Evolutionary conservation across 2,888 invertebrate genomes (phyloP), one percentile per base, ranked within the genome.

Genomic region (Clitarchus hookeri): DNA sequence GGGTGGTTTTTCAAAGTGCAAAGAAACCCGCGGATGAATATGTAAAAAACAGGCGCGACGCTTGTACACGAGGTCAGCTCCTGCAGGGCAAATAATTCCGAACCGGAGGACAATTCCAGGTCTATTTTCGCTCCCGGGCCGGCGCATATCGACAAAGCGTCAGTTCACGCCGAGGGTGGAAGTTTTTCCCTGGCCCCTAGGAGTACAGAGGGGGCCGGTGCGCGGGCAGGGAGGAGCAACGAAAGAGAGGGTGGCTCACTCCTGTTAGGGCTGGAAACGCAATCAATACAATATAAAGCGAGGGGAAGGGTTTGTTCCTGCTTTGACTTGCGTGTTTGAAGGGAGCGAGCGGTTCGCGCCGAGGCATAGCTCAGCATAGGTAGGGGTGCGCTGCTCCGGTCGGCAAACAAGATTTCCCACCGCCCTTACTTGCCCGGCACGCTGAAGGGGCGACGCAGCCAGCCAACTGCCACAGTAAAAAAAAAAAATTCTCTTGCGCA

Each of bases 241-340:
- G 80, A 83, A 85, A 79, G 83, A 83, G 54, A 83, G 65, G 83
- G 44, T 54, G 83, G 83, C 19, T 48, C 78, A 16, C 85, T 79
- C 79, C 23, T 78, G 19, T 77, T 44, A 48, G 77, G 65, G 65
- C 65, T 65, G 65, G 65, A 23, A 65, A 36, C 44, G 85, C 85
- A 85, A 85, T 85, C 85, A 27, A 85, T 85, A 85, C 80, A 48
- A 85, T 80, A 85, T 85, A 85, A 85, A 85, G 85, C 78, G 79
- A 80, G 44, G 53, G 80, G 79, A 48, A 78, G 84, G 65, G 84
- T 36, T 77, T 65, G 84, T 84, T 19, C 65, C 65, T 65, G 65
- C 65, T 65, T 65, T 65, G 65, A 65, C 65, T 65, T n/a, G 65
- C 65, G 65, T 65, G 65, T 65, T 23, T 65, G 48, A 48, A 65